Conservation (phyloP, 2,888 invertebrate species). For the Stenurella melanura region DNA sequence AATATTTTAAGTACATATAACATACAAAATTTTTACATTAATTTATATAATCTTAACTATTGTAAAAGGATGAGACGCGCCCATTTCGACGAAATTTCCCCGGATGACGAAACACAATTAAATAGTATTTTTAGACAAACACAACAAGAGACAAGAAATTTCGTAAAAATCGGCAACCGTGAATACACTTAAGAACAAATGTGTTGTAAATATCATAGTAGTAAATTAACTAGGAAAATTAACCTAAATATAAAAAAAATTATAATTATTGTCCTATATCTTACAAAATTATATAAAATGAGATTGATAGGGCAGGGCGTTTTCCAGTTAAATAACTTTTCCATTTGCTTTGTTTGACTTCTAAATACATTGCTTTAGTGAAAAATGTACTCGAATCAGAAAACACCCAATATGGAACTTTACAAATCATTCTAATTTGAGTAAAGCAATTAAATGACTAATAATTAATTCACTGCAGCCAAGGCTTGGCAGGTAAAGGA, state of each 20-base stretch:
- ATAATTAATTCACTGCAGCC: neutral
- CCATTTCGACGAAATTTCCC: slow-evolving; percentile 37
- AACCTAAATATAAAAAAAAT: slow-evolving; percentile 55
- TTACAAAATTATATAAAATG: slow-evolving; percentile 55
- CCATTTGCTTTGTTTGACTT: neutral
- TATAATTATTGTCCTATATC: slow-evolving; percentile 62
- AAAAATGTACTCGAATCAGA: neutral
- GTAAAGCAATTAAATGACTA: neutral
- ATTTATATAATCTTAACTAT: slow-evolving; percentile 41
- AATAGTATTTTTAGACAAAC: neutral
- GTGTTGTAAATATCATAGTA: slow-evolving; percentile 31
- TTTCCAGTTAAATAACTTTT: neutral
- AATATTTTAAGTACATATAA: slow-evolving; percentile 70
- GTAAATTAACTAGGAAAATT: slow-evolving; percentile 44
- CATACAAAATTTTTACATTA: slow-evolving; percentile 68
- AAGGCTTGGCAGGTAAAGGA: no score
- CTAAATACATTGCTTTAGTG: neutral
- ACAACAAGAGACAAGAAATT: slow-evolving; percentile 25
- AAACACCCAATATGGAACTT: slow-evolving; percentile 19
- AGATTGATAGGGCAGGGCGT: slow-evolving; percentile 38
- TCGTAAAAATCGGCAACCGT: slow-evolving; percentile 41
- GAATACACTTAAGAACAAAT: slow-evolving; percentile 32
- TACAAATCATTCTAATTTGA: neutral
- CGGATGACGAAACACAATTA: slow-evolving; percentile 6
- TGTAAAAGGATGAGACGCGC: slow-evolving; percentile 20